These are phyloP conservation scores for Vandiemenella viatica DNA, from an alignment of 2,888 invertebrate species.

Conservation along the genomic window DNA sequence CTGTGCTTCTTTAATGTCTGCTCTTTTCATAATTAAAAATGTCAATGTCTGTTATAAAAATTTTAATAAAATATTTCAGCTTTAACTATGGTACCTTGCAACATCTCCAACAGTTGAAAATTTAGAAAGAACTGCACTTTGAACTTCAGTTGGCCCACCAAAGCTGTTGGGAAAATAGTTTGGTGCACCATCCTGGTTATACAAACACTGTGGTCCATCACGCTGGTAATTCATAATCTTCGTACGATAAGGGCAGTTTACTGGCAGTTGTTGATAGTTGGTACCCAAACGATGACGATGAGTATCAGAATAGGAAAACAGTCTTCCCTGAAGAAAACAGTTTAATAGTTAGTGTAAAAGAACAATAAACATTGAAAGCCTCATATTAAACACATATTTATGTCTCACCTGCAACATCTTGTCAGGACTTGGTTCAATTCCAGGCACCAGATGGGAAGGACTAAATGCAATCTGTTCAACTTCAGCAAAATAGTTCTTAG, in stretches of 20 bases:
- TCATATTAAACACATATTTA: no score
- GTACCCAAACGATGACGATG: conserved; percentile 82
- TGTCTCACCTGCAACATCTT: conserved; percentile 57
- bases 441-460: conserved; percentile 79
- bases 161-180: conserved; percentile 97
- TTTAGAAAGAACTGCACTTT: conserved; percentile 43
- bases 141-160: conserved; percentile 62
- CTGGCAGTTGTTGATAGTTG: conserved; percentile 83
- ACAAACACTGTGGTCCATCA: conserved; percentile 64
- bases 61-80: no score
- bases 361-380: no score
- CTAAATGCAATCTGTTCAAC: conserved; percentile 87
- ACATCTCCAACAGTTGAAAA: conserved; percentile 58
- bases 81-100: conserved; percentile 37
- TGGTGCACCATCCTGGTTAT: conserved; percentile 75
- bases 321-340: conserved; percentile 45
- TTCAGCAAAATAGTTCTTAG: conserved; percentile 84
- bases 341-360: no score
- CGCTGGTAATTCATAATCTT: conserved; percentile 62
- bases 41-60: no score
- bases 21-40: no score
- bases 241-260: conserved; percentile 75
- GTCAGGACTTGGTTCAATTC: conserved; percentile 86
- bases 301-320: conserved; percentile 83
- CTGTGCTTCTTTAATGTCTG: no score